A percentile compares a stretch with the other conserved stretches of the same genome.
Evolutionary conservation across 2,888 invertebrate species (phyloP).

Genomic region (Tethea ocularis): DNA sequence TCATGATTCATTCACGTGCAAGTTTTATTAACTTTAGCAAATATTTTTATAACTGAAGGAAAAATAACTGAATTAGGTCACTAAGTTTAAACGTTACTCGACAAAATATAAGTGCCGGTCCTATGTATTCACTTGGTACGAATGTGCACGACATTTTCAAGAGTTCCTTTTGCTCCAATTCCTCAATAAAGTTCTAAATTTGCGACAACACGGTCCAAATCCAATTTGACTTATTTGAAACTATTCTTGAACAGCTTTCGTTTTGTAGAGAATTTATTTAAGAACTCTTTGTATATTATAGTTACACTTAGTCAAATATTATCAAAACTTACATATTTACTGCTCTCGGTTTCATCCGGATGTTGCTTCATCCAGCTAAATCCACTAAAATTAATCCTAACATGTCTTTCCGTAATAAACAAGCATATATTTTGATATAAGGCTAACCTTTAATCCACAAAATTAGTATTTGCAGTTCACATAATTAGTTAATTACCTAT

Average conservation of each 20-base stretch:
- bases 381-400: too few species aligned
- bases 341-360: neutral
- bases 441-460: too few species aligned
- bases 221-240: conserved; percentile 1
- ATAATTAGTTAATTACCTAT: too few species aligned
- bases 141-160: neutral
- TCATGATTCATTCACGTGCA: too few species aligned
- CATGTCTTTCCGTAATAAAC: too few species aligned
- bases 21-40: neutral
- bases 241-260: neutral
- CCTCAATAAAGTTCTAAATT: neutral
- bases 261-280: neutral
- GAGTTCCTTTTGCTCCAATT: neutral
- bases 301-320: too few species aligned
- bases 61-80: neutral
- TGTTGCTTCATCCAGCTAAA: too few species aligned
- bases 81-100: neutral
- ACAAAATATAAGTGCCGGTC: neutral
- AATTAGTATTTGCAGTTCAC: too few species aligned
- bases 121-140: neutral
- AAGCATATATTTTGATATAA: too few species aligned
- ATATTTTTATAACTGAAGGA: neutral
- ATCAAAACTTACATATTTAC: too few species aligned
- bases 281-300: neutral
- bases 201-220: neutral